phyloP scores from a whole-genome alignment of 2,888 invertebrate species.

The Athalia rosae region DNA sequence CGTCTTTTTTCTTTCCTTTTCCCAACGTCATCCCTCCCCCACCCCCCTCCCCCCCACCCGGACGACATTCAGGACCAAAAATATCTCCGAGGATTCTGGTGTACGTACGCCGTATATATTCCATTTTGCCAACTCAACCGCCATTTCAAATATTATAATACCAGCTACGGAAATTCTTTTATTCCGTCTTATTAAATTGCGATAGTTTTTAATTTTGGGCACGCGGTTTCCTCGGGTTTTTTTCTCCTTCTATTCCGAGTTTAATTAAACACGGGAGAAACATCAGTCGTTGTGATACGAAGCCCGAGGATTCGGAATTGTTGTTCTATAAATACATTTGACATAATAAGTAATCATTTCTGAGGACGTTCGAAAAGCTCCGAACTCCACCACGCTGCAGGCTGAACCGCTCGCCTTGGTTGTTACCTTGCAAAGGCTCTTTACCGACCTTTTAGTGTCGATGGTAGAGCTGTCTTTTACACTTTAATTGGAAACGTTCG shows the following conservation, averaged over 20 bases:
- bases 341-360: slow-evolving; percentile 17
- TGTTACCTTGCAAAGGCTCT: slow-evolving; percentile 13
- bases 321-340: background rate
- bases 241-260: background rate
- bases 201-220: slow-evolving; percentile 28
- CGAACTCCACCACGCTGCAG: background rate
- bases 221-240: background rate
- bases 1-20: background rate
- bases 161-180: slow-evolving; percentile 5
- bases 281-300: background rate
- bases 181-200: slow-evolving; percentile 16
- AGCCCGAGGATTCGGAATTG: background rate
- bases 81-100: slow-evolving; percentile 35
- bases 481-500: slow-evolving; percentile 32
- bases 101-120: background rate
- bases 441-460: slow-evolving; percentile 26
- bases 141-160: slow-evolving; percentile 41
- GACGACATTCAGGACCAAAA: slow-evolving; percentile 34
- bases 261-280: background rate
- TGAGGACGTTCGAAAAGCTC: background rate
- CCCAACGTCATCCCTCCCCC: background rate
- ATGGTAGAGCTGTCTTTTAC: slow-evolving; percentile 14
- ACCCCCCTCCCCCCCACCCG: background rate
- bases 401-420: background rate
- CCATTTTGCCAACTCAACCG: slow-evolving; percentile 20